Evolutionary conservation across 1,140 invertebrate species (phyloP), one percentile per base, ranked within the genome.

Genomic region (Yoshiicerus persimilis): DNA sequence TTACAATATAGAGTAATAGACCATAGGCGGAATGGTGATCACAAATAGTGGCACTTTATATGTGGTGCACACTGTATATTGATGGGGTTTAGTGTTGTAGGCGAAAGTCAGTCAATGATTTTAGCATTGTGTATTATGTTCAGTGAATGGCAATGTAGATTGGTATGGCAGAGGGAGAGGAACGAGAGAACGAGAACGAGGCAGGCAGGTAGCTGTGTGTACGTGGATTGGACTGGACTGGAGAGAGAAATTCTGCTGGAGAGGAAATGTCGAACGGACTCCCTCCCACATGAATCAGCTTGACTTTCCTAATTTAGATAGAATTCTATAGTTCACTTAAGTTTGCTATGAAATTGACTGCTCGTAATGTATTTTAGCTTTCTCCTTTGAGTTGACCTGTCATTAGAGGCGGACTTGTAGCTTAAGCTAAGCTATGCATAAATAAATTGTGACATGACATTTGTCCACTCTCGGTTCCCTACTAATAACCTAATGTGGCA

Each of bases 391-490:
- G 25, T 70, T 70, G 66, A 70, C 66, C 30, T 70, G 66, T 70
- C 66, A 70, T 70, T 70, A 70, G 66, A 30, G 66, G 23, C 30
- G 30, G 25, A 70, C 66, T 70, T 70, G 66, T 70, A 70, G 75
- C 75, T 80, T 80, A 70, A 56, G 3, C 27, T 27, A 36, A 34
- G 75, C 32, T 80, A 36, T 80, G 75, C 30, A 80, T 80, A 80
- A 77, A 80, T 80, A 80, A 80, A 80, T 80, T 80, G 34, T 80
- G 75, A 38, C 75, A 80, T 80, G 75, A 80, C 75, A 80, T 80
- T 30, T 80, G 75, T 80, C 75, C 75, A 80, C 75, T 80, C 47
- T 56, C 47, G 20, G 47, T n/a, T 56, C 47, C 41, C 41, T 47
- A 56, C 47, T 56, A 56, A 56, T 56, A 56, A 56, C 38, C 75